These are phyloP conservation scores for Heterotilapia buettikoferi DNA, from an alignment of 2,113 vertebrate genomes.

Conservation along the genomic window DNA sequence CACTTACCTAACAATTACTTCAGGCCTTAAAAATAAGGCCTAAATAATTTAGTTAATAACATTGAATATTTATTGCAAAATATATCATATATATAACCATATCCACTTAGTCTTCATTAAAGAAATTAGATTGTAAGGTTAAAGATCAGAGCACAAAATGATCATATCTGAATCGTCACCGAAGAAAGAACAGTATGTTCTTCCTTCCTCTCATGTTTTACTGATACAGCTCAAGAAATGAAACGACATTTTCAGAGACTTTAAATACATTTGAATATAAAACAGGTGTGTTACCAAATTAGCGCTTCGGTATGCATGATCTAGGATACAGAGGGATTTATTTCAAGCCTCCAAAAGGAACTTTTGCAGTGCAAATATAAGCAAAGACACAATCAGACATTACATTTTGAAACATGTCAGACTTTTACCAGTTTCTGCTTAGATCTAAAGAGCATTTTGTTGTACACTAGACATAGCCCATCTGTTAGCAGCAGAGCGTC, in stretches of 20 bases:
- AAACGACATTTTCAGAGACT: neutral
- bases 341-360: neutral
- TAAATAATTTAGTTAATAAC: neutral
- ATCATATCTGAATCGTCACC: neutral
- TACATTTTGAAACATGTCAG: neutral
- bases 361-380: neutral
- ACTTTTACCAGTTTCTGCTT: neutral
- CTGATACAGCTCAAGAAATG: neutral
- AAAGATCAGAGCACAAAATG: neutral
- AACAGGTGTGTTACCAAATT: neutral
- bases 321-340: neutral
- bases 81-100: neutral
- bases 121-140: neutral
- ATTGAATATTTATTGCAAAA: neutral
- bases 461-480: neutral
- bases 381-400: neutral
- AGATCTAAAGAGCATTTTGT: neutral
- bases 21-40: fast-evolving
- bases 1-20: neutral
- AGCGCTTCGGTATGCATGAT: fast-evolving
- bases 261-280: neutral
- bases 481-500: neutral
- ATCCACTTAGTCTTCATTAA: neutral
- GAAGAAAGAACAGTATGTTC: neutral
- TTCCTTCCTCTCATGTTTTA: neutral